These are phyloP conservation scores for Heliconius charithonia DNA, from an alignment of 2,888 invertebrate genomes.

Conservation along the genomic window DNA sequence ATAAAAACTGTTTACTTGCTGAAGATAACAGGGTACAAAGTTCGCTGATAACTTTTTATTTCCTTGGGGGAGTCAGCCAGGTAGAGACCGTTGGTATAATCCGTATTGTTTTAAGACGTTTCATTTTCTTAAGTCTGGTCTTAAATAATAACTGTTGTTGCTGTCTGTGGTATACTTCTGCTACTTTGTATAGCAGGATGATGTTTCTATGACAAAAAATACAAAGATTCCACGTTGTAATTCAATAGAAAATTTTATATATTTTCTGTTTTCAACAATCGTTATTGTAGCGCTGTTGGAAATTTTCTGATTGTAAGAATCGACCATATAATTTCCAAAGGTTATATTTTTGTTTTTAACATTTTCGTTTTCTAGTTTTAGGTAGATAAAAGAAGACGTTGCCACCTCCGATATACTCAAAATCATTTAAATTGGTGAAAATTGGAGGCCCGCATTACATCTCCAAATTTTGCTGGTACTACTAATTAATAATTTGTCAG, in stretches of 20 bases:
- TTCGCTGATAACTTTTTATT: conserved; percentile 82
- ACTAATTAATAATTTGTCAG: not conserved
- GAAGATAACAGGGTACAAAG: conserved; percentile 77
- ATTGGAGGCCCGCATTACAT: accelerated
- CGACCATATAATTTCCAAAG: too few species aligned
- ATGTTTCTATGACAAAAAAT: not conserved
- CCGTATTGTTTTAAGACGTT: conserved; percentile 43
- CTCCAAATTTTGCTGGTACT: not conserved
- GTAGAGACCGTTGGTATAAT: conserved; percentile 43
- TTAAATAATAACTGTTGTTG: conserved; percentile 33
- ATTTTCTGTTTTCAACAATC: not conserved
- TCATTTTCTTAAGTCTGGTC: conserved; percentile 39
- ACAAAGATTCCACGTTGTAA: not conserved
- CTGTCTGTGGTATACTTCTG: conserved; percentile 1
- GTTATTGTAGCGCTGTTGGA: too few species aligned
- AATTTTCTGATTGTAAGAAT: not conserved
- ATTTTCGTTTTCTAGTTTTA: too few species aligned
- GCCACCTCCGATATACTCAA: not conserved
- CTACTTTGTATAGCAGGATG: not conserved
- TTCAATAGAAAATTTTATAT: not conserved
- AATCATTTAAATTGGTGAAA: not conserved
- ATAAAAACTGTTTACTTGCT: conserved; percentile 81
- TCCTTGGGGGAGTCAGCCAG: conserved; percentile 50
- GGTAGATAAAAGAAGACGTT: too few species aligned
- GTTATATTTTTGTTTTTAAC: too few species aligned